Percentiles rank a stretch among this genome's conserved stretches.
Conservation (phyloP, 2,113 vertebrate species). For the Perca schrenkii region DNA sequence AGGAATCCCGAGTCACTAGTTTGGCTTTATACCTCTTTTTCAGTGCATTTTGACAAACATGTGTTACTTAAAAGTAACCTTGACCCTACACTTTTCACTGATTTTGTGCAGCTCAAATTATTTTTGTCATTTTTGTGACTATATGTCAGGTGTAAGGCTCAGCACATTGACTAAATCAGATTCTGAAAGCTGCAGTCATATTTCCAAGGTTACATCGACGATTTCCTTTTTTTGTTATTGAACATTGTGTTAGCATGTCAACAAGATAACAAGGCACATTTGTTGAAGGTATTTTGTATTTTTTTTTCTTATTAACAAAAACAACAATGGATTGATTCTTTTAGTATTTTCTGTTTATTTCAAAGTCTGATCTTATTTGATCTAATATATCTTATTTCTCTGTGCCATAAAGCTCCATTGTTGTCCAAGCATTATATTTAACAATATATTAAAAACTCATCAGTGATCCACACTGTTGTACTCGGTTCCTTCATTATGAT, state of each 20-base stretch:
- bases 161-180: slow-evolving; percentile 29
- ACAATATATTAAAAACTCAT: background rate
- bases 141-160: slow-evolving; percentile 10
- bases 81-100: background rate
- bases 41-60: too few species aligned
- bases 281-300: background rate
- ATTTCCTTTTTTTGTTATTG: background rate
- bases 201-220: background rate
- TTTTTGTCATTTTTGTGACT: slow-evolving; percentile 31
- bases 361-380: background rate
- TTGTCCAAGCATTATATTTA: background rate
- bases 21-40: slow-evolving; percentile 4
- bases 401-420: background rate
- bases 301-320: background rate
- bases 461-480: background rate
- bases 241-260: slow-evolving; percentile 10
- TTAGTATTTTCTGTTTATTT: background rate
- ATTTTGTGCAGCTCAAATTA: slow-evolving; percentile 8
- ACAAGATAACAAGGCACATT: background rate
- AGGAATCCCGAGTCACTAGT: background rate
- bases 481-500: background rate
- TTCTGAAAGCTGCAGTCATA: slow-evolving; percentile 23
- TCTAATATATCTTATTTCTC: background rate
- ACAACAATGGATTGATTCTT: background rate
- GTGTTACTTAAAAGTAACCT: slow-evolving; percentile 15